Conservation (phyloP, 2,113 vertebrate genomes). For the Gymnocephalus cernua region DNA sequence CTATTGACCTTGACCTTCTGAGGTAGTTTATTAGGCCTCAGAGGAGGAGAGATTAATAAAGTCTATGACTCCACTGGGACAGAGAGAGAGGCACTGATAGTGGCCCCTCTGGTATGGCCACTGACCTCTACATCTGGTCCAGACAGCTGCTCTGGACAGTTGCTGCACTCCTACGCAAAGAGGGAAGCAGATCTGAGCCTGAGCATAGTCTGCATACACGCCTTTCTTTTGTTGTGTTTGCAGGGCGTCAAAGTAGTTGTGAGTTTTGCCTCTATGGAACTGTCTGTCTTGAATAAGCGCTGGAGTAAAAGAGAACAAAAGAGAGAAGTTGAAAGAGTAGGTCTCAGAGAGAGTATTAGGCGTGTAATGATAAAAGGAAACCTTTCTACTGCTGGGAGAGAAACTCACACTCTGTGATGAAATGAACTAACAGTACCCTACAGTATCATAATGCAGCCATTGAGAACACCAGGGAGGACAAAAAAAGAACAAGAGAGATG, state of each 20-base stretch:
- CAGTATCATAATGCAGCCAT: conserved; percentile 26
- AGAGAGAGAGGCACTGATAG: conserved; percentile 60
- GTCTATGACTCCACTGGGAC: conserved; percentile 72
- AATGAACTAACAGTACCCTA: conserved; percentile 28
- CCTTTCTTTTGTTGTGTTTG: conserved; percentile 54
- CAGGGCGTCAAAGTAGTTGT: conserved; percentile 17
- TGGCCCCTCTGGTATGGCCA: conserved; percentile 38
- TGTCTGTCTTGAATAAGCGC: conserved; percentile 25
- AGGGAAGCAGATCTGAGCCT: conserved; percentile 19
- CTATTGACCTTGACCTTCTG: conserved; percentile 50
- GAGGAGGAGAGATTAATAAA: conserved; percentile 77
- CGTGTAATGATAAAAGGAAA: conserved; percentile 51
- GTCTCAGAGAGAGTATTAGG: conserved; percentile 45
- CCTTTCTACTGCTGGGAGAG: conserved; percentile 28
- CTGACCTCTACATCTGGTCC: conserved; percentile 78
- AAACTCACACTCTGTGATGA: conserved; percentile 40
- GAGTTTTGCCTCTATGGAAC: conserved; percentile 26
- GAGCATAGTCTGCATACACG: conserved; percentile 46
- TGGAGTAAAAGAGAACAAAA: conserved; percentile 11
- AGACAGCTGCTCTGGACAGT: conserved; percentile 71
- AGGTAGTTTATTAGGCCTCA: conserved; percentile 62
- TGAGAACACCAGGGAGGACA: conserved; percentile 32
- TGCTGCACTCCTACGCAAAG: conserved; percentile 66
- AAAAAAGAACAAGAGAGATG: conserved; percentile 48
- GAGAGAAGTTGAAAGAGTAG: conserved; percentile 33